Evolutionary conservation across 2,888 invertebrate species (phyloP).

Genomic region (Pardosa pseudoannulata): DNA sequence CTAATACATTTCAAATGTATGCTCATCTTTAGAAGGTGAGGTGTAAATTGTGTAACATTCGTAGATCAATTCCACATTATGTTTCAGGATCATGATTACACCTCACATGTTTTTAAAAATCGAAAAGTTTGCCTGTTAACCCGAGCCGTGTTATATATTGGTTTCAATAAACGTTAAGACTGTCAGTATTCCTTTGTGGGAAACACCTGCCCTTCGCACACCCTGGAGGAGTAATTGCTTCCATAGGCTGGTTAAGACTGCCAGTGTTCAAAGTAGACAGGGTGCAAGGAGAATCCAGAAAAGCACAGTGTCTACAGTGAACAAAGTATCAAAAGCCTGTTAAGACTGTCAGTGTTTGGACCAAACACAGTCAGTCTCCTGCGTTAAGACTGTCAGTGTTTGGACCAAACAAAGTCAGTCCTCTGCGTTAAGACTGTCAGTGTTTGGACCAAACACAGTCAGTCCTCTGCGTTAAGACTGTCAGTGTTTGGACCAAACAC

Average conservation of each 20-base stretch:
- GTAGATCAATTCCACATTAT: too few relatives aligned
- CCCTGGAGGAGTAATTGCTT: background rate
- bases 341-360: slow-evolving; percentile 57
- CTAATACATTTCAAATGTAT: too few relatives aligned
- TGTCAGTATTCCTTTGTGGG: slow-evolving; percentile 16
- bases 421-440: slow-evolving; percentile 62
- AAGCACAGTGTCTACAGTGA: background rate
- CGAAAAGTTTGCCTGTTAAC: background rate
- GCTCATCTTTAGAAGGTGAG: too few relatives aligned
- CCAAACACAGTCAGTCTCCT: background rate
- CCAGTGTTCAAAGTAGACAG: slow-evolving; percentile 20
- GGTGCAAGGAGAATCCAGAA: background rate
- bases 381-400: slow-evolving; percentile 63
- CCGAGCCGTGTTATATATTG: background rate
- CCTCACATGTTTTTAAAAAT: too few relatives aligned
- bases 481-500: slow-evolving; percentile 53
- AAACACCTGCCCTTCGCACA: slow-evolving; percentile 15
- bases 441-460: slow-evolving; percentile 41
- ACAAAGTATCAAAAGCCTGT: background rate
- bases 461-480: slow-evolving; percentile 36
- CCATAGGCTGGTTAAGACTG: slow-evolving; percentile 26
- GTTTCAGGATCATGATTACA: too few relatives aligned
- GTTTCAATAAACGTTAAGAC: slow-evolving; percentile 48
- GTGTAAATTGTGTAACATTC: too few relatives aligned
- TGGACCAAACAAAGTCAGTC: slow-evolving; percentile 29